Base-by-base conservation (phyloP, 1,140 invertebrate genomes). In the Hylyphantes graminicola region DNA sequence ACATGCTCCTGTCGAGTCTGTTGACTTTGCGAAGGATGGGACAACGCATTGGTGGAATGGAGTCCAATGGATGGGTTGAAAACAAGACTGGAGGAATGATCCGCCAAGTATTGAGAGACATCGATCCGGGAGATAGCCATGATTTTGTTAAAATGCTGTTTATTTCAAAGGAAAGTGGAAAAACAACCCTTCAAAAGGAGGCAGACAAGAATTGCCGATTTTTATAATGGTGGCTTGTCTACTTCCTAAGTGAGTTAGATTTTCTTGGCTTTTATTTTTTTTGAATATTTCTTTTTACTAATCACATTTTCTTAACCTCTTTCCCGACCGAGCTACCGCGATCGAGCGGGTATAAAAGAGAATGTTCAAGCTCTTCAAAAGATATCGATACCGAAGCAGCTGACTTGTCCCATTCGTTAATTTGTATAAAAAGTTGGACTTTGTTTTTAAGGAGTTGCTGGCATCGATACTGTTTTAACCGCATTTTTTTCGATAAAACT, bases 191-290 rank as follows among this genome's bases (percentile, higher is more conserved):
- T 88, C 81, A 61, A 87, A 8, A 12, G 15, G 11, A n/a, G 73
- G 2, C 12, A 19, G 11, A 88, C 88, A n/a, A 0, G 10, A 0
- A 11, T 13, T 4, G 51, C 72, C 63, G 9, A 79, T 48, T 88
- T 88, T 79, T 87, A 63, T 15, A 74, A 55, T 17, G 86, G 85
- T 1, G 64, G 87, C 0, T 87, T 88, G 53, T 96, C 97, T 90
- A 94, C 94, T 85, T 91, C 93, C 93, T 0, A 92, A 93, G 0
- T 88, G 91, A 19, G 93, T 93, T 7, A 59, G n/a, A 59, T 13
- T 7, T 19, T 11, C 10, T 64, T 64, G n/a, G 10, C 0, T 6
- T 19, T 67, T 19, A 35, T 67, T 67, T 35, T 19, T 65, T 65
- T 17, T 7, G 11, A 6, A 9, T 0, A 21, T 67, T 48, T 35